phyloP scores from a whole-genome alignment of 2,797 vertebrate species.

The Rhinophrynus dorsalis region DNA sequence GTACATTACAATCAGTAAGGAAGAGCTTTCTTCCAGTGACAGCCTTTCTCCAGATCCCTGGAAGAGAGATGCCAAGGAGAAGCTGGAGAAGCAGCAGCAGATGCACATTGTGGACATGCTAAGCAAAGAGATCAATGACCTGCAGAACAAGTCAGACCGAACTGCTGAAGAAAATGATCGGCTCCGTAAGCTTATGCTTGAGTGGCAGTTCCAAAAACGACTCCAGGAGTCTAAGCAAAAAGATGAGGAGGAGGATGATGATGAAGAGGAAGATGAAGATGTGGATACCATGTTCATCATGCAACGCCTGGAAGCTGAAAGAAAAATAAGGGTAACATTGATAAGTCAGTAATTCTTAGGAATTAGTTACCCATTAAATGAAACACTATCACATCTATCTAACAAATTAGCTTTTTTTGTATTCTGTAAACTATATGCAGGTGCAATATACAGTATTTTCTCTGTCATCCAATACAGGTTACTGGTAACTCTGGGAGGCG shows the following conservation, averaged over 20 bases:
- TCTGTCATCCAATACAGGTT: too few species aligned
- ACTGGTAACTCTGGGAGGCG: too few species aligned
- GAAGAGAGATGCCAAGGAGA: conserved; percentile 94
- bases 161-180: conserved; percentile 91
- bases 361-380: background rate
- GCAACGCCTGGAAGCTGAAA: conserved; percentile 95
- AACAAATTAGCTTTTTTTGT: too few species aligned
- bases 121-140: conserved; percentile 94
- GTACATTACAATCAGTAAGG: conserved; percentile 78
- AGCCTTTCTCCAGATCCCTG: conserved; percentile 96
- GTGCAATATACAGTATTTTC: too few species aligned
- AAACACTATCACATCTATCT: too few species aligned
- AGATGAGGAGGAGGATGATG: conserved; percentile 93
- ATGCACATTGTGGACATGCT: conserved; percentile 95
- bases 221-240: conserved; percentile 95
- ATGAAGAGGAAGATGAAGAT: conserved; percentile 90
- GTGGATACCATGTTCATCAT: conserved; percentile 94
- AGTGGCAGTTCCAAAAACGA: conserved; percentile 98
- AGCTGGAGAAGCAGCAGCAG: conserved; percentile 97
- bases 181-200: conserved; percentile 93
- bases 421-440: too few species aligned
- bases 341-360: conserved; percentile 10
- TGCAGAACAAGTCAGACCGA: conserved; percentile 87
- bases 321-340: conserved; percentile 91
- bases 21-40: conserved; percentile 87